Percentiles rank a stretch among this genome's conserved stretches.
Evolutionary conservation across 2,797 vertebrate species (phyloP).

Genomic region (Neosilurus mollespiculum): DNA sequence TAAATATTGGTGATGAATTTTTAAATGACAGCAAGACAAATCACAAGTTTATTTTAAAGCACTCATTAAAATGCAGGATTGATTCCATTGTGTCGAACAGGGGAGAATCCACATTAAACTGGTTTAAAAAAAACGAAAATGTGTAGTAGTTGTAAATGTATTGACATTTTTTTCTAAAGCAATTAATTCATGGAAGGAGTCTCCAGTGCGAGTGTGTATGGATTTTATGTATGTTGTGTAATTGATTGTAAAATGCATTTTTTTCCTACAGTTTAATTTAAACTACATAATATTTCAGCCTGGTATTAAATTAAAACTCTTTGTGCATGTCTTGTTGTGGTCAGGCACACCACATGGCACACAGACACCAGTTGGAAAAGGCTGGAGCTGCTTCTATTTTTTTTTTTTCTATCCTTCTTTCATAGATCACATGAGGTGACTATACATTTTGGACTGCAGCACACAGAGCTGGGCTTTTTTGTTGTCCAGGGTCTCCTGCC

Average conservation of each 20-base stretch:
- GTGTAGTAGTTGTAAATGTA: not conserved
- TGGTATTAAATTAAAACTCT: not conserved
- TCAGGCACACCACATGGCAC: constrained; percentile 6
- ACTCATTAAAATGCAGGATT: not conserved
- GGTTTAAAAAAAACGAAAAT: not conserved
- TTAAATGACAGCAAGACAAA: not conserved
- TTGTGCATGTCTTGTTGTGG: not conserved
- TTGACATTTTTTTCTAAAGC: not conserved
- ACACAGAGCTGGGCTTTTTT: constrained; percentile 41
- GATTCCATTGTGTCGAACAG: not conserved
- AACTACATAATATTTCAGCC: not conserved
- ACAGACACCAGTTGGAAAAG: not conserved
- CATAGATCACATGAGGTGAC: constrained; percentile 23
- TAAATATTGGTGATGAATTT: not conserved
- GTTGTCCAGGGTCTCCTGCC: constrained; percentile 17
- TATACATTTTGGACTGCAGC: constrained; percentile 41
- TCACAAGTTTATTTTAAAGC: not conserved
- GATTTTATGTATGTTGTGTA: not conserved
- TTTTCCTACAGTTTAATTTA: not conserved
- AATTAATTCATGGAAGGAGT: not conserved
- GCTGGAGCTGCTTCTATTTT: not conserved
- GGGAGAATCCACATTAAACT: not conserved
- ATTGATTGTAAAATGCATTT: not conserved
- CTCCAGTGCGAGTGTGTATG: not conserved
- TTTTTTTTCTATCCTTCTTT: not conserved